Evolutionary conservation across 2,888 invertebrate genomes (phyloP).

Genomic region (Dicycla oo): DNA sequence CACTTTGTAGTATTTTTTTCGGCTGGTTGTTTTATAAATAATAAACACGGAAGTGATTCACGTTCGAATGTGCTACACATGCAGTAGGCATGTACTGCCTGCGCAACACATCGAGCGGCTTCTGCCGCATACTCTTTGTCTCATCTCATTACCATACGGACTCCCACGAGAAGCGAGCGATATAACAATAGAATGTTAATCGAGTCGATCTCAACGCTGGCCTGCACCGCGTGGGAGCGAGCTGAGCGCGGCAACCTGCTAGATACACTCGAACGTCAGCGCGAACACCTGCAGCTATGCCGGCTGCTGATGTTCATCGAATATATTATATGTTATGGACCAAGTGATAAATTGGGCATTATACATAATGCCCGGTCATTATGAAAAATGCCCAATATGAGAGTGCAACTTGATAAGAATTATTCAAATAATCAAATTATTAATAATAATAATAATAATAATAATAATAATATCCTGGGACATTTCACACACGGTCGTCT

Average conservation of each 20-base stretch:
- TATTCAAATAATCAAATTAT: too few relatives aligned
- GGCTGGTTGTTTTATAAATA: too few relatives aligned
- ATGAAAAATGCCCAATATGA: too few relatives aligned
- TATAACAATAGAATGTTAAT: slow-evolving; percentile 30
- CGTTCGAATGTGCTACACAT: neutral
- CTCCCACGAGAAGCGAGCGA: slow-evolving; percentile 10
- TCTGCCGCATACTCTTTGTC: neutral
- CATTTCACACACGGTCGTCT: too few relatives aligned
- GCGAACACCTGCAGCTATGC: neutral
- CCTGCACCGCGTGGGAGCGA: slow-evolving; percentile 27
- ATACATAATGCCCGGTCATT: too few relatives aligned
- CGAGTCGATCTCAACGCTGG: slow-evolving; percentile 19
- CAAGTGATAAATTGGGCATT: too few relatives aligned
- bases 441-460: too few relatives aligned
- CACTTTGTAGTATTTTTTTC: too few relatives aligned
- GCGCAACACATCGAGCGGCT: neutral
- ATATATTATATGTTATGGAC: too few relatives aligned
- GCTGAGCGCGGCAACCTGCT: neutral
- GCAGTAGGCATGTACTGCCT: neutral
- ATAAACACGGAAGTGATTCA: neutral
- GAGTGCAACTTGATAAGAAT: too few relatives aligned
- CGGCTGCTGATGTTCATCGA: neutral
- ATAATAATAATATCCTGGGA: too few relatives aligned
- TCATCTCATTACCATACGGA: slow-evolving; percentile 8
- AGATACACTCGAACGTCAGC: too few relatives aligned